These are phyloP conservation scores for Tadarida brasiliensis DNA, from an alignment of 2,797 vertebrate genomes.

Conservation along the genomic window DNA sequence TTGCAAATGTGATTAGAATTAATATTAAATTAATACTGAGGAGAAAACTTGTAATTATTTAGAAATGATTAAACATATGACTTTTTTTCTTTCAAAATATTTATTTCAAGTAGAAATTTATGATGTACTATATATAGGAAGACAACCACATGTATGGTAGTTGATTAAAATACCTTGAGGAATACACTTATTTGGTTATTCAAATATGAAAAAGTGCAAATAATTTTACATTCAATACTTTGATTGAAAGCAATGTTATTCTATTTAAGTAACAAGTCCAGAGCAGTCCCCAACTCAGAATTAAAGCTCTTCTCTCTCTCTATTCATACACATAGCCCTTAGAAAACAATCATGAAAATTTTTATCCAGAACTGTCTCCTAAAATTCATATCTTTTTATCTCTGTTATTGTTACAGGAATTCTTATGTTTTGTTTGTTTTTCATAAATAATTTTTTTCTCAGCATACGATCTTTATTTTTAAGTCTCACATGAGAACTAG, in stretches of 20 bases:
- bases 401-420: background rate
- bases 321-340: background rate
- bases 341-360: background rate
- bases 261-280: conserved; percentile 8
- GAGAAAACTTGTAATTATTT: background rate
- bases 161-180: background rate
- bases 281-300: background rate
- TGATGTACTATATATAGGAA: background rate
- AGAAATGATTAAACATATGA: background rate
- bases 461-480: background rate
- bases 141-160: background rate
- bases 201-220: conserved; percentile 45
- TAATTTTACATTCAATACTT: conserved; percentile 46
- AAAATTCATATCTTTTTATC: background rate
- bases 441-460: background rate
- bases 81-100: conserved; percentile 53
- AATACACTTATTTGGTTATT: background rate
- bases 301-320: background rate
- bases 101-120: conserved; percentile 70
- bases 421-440: background rate
- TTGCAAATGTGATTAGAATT: background rate
- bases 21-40: background rate
- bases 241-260: conserved; percentile 15
- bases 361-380: background rate
- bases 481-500: background rate